These are phyloP conservation scores for Coelinius sp. DNA, from an alignment of 2,888 invertebrate genomes.

Conservation along the genomic window DNA sequence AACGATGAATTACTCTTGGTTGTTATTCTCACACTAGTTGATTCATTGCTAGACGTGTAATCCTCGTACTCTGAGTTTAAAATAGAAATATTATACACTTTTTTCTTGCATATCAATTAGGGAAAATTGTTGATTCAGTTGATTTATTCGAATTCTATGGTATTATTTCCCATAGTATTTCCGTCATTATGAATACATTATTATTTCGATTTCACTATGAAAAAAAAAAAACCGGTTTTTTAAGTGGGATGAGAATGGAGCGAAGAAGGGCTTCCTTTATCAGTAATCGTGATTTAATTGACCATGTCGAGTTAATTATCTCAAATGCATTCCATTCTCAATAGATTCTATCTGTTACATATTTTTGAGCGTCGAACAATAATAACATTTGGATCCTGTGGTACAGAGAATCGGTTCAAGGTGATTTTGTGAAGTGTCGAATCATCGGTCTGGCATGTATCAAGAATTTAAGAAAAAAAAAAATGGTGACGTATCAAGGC, in stretches of 20 bases:
- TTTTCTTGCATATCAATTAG: no score
- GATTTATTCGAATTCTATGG: no score
- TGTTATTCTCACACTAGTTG: background rate
- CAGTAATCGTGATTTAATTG: no score
- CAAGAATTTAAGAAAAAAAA: background rate
- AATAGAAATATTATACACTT: background rate
- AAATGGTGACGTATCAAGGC: constrained; percentile 38
- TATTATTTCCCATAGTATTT: background rate
- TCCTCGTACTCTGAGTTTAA: background rate
- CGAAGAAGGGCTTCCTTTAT: background rate
- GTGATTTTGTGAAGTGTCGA: background rate
- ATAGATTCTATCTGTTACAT: background rate
- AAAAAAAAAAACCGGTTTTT: background rate
- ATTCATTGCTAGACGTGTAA: constrained; percentile 4
- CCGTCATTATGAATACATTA: background rate
- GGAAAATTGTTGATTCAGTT: no score
- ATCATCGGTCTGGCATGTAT: constrained; percentile 8
- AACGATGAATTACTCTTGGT: background rate
- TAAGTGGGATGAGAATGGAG: background rate
- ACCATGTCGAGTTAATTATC: no score
- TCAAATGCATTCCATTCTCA: background rate
- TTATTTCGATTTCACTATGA: constrained; percentile 5
- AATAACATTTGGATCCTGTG: background rate
- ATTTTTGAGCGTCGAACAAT: background rate
- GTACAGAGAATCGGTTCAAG: constrained; percentile 1